These are phyloP conservation scores for Rattus rattus DNA, from an alignment of 2,113 vertebrate species.

Conservation along the genomic window DNA sequence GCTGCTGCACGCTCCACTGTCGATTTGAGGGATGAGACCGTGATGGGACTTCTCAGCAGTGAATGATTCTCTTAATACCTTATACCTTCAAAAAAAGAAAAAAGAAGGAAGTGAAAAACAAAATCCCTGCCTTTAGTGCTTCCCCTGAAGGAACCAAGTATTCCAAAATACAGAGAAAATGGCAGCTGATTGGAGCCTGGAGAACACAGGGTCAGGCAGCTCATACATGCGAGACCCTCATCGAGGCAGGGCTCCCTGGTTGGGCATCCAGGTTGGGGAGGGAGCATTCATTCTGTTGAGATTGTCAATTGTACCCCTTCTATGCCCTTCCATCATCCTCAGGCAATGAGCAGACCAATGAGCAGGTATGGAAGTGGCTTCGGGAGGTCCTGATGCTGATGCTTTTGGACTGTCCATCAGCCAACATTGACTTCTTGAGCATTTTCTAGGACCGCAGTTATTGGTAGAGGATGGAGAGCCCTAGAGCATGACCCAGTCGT, in stretches of 20 bases:
- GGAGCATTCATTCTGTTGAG: not conserved
- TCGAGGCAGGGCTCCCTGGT: not conserved
- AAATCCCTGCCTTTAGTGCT: not conserved
- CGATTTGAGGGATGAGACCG: slow-evolving; percentile 75
- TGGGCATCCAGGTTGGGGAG: not conserved
- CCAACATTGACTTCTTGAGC: not conserved
- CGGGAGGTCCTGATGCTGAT: not conserved
- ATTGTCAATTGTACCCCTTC: not conserved
- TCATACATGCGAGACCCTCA: not conserved
- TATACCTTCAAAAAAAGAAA: slow-evolving; percentile 55
- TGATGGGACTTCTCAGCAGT: slow-evolving; percentile 75
- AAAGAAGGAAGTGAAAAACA: not conserved
- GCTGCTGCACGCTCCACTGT: slow-evolving; percentile 66
- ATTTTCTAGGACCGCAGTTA: not conserved
- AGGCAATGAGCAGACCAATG: not conserved
- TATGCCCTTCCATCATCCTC: not conserved
- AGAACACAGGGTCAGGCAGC: not conserved
- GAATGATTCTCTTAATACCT: slow-evolving; percentile 77
- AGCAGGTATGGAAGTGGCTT: not conserved
- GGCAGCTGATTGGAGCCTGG: not conserved
- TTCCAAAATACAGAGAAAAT: slow-evolving; percentile 50
- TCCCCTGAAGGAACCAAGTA: slow-evolving; percentile 62
- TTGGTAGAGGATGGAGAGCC: not conserved
- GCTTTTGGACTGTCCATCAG: not conserved
- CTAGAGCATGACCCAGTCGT: rapidly evolving